Conservation (phyloP, 2,113 vertebrate species). For the Leptosomus discolor region DNA sequence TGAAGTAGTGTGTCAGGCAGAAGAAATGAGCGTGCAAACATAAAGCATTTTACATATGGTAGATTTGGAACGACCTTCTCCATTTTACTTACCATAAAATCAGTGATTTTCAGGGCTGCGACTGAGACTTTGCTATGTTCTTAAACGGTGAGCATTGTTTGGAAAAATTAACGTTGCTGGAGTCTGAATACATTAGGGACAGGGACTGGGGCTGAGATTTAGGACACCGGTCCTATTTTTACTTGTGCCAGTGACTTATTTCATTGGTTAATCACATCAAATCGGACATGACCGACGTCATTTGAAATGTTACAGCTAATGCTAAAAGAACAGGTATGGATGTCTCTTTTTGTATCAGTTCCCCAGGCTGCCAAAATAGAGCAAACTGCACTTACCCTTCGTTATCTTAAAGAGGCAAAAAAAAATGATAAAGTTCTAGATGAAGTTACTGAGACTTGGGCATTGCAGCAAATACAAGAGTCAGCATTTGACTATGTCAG, state of each 20-base stretch:
- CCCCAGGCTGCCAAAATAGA: neutral
- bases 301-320: neutral
- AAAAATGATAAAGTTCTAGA: fast-evolving
- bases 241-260: neutral
- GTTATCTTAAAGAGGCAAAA: neutral
- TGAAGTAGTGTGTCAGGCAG: neutral
- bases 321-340: neutral
- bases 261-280: neutral
- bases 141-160: neutral
- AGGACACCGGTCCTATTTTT: neutral
- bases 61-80: neutral
- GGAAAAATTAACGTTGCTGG: neutral
- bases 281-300: neutral
- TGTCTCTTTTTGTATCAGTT: neutral
- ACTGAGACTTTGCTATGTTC: neutral
- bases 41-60: neutral
- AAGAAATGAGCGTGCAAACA: neutral
- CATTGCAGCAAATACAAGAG: neutral
- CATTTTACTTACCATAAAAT: neutral
- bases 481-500: too few species aligned
- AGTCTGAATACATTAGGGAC: neutral
- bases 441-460: neutral
- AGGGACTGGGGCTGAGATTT: neutral
- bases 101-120: neutral
- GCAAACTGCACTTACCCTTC: neutral